Percentiles rank a stretch among this genome's conserved stretches.
phyloP scores from a whole-genome alignment of 2,113 vertebrate species.

The Hirundichthys speculiger region DNA sequence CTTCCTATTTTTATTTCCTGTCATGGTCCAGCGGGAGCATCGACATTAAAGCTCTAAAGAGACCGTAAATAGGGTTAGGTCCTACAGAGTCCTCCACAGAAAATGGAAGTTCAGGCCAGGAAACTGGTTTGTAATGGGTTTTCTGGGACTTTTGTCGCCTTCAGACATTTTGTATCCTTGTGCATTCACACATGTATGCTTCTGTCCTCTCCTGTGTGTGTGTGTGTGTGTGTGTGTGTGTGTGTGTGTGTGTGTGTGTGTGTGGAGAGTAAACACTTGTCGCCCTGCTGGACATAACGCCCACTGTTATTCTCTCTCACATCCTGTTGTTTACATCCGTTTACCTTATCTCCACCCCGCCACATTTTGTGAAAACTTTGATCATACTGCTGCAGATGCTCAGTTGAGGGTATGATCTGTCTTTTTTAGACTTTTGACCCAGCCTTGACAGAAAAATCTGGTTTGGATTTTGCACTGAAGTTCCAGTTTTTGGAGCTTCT shows the following conservation, averaged over 20 bases:
- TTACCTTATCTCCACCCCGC: slow-evolving; percentile 1
- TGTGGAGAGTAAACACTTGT: slow-evolving; percentile 30
- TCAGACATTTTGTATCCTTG: not conserved
- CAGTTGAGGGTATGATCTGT: too few relatives aligned
- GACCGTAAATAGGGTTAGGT: accelerated
- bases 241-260: not conserved
- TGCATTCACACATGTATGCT: not conserved
- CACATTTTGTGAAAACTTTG: too few relatives aligned
- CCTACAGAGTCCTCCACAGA: not conserved
- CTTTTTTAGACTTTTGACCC: too few relatives aligned
- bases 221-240: too few relatives aligned
- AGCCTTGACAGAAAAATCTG: too few relatives aligned
- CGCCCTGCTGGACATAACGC: slow-evolving; percentile 26
- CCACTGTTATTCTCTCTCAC: slow-evolving; percentile 32
- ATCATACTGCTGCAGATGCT: too few relatives aligned
- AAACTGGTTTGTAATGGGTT: slow-evolving; percentile 1
- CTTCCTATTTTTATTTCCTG: slow-evolving; percentile 35
- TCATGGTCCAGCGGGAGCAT: not conserved
- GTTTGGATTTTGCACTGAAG: too few relatives aligned
- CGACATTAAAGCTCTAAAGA: not conserved
- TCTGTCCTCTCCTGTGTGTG: not conserved
- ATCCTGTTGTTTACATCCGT: slow-evolving; percentile 60
- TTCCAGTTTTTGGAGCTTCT: too few relatives aligned
- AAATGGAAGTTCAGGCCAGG: not conserved
- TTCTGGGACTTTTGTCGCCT: slow-evolving; percentile 5